A percentile compares a stretch with the other conserved stretches of the same genome.
Conservation (phyloP, 2,797 vertebrate species). For the Pipistrellus pipistrellus region DNA sequence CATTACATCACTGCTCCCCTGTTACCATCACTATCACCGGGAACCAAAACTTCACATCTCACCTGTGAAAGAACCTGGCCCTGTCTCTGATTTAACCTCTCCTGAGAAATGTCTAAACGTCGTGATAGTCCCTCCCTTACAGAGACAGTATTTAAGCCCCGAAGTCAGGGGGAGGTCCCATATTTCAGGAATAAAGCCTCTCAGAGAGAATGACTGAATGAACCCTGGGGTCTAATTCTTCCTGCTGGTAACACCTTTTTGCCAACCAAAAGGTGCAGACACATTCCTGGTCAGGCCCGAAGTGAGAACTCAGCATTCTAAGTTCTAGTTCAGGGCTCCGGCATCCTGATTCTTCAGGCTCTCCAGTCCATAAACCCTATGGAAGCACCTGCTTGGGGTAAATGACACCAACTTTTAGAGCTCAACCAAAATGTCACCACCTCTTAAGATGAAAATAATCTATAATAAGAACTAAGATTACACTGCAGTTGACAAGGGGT, state of each 20-base stretch:
- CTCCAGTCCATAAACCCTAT: neutral
- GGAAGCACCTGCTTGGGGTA: neutral
- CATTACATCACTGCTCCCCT: neutral
- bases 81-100: neutral
- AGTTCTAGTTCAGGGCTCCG: neutral
- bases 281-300: neutral
- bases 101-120: neutral
- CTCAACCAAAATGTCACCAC: neutral
- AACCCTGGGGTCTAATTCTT: neutral
- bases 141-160: neutral
- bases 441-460: neutral
- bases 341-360: neutral
- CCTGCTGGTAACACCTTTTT: neutral
- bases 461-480: neutral
- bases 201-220: neutral
- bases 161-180: neutral
- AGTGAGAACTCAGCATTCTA: neutral
- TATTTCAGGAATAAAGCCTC: neutral
- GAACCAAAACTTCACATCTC: neutral
- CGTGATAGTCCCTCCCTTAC: neutral
- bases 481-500: neutral
- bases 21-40: accelerated
- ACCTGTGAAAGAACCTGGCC: neutral
- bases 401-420: neutral
- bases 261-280: neutral